Evolutionary conservation across 2,113 vertebrate genomes (phyloP).

Genomic region (Mellivora capensis): DNA sequence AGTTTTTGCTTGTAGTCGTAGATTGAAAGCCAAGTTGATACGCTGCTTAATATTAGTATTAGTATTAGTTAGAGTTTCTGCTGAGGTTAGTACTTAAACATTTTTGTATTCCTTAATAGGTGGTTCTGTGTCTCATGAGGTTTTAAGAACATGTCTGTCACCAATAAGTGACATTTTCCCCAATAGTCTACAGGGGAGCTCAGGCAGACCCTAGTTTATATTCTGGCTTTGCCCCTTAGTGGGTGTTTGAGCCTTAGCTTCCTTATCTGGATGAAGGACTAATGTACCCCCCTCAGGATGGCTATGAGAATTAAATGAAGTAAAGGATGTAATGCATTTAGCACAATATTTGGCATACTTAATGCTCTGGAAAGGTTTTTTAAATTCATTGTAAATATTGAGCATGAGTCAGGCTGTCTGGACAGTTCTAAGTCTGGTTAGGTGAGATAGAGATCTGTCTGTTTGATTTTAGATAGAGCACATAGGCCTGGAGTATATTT

Average conservation of each 20-base stretch:
- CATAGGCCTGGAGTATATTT: no score
- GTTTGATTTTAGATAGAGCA: not conserved
- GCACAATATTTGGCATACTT: no score
- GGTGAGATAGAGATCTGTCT: not conserved
- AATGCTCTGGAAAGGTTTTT: not conserved
- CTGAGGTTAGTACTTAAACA: not conserved
- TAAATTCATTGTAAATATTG: not conserved
- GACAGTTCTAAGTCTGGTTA: not conserved
- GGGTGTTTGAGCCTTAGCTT: not conserved
- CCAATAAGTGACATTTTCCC: not conserved
- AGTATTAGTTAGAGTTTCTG: not conserved
- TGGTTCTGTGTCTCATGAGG: not conserved
- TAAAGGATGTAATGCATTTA: not conserved
- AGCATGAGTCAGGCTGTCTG: not conserved
- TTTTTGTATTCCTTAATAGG: not conserved
- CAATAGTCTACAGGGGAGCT: not conserved
- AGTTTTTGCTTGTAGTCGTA: not conserved
- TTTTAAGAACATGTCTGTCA: not conserved
- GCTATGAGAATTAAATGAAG: not conserved
- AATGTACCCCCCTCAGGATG: not conserved
- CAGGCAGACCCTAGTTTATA: not conserved
- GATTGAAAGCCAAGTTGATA: not conserved
- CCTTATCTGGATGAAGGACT: not conserved
- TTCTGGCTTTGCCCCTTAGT: not conserved
- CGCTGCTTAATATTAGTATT: not conserved